A percentile compares a stretch with the other conserved stretches of the same genome.
Evolutionary conservation across 2,888 invertebrate species (phyloP).

Genomic region (Tenthredo livida): DNA sequence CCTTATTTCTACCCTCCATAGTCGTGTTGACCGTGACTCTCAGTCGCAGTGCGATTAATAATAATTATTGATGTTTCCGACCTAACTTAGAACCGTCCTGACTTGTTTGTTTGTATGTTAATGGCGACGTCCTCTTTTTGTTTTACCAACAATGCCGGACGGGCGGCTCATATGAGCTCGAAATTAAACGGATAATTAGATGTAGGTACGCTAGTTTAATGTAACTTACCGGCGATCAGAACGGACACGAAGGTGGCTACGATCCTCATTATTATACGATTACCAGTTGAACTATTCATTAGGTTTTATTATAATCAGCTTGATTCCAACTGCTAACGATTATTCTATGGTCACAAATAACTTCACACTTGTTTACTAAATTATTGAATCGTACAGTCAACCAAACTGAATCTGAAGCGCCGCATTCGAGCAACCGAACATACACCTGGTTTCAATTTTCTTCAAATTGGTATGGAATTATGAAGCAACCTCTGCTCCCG

Average conservation of each 20-base stretch:
- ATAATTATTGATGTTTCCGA: conserved; percentile 34
- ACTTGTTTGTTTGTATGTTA: not conserved
- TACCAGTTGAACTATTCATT: not conserved
- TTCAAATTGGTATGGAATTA: too few species aligned
- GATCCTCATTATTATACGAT: conserved; percentile 57
- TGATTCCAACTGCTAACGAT: not conserved
- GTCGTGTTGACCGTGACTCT: conserved; percentile 18
- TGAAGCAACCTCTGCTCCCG: too few species aligned
- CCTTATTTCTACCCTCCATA: too few species aligned
- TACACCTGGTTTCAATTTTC: too few species aligned
- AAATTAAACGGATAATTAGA: not conserved
- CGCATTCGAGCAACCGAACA: too few species aligned
- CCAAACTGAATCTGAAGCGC: too few species aligned
- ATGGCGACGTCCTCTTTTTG: not conserved
- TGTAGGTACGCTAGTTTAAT: not conserved
- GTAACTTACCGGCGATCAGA: conserved; percentile 60
- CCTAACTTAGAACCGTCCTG: not conserved
- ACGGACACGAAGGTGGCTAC: conserved; percentile 57
- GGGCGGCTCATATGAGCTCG: not conserved
- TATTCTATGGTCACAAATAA: conserved; percentile 21
- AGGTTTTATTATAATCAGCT: not conserved
- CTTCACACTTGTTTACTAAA: not conserved
- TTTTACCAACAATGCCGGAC: not conserved
- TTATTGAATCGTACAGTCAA: not conserved
- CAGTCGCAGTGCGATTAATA: not conserved